phyloP scores from a whole-genome alignment of 2,797 vertebrate species.

The Sandelia bainsii region DNA sequence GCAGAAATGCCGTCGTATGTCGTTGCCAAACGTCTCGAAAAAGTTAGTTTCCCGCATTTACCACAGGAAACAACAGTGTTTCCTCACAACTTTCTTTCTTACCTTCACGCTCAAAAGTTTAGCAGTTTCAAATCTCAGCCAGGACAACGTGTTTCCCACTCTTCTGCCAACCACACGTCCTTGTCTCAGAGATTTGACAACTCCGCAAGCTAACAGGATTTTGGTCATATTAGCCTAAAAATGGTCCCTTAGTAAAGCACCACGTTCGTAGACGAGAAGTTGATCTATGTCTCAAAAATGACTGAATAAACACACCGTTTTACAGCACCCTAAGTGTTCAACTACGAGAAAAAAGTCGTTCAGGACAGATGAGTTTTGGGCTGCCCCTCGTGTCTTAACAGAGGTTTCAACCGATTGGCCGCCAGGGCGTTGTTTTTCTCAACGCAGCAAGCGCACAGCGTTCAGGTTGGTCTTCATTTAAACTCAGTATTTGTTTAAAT shows the following conservation, averaged over 20 bases:
- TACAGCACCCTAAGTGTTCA: not conserved
- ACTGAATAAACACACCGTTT: not conserved
- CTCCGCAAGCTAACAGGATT: slow-evolving; percentile 87
- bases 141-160: slow-evolving; percentile 60
- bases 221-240: slow-evolving; percentile 85
- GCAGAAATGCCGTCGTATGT: not conserved
- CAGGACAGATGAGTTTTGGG: not conserved
- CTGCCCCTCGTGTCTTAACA: slow-evolving; percentile 26
- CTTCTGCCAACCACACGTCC: slow-evolving; percentile 74
- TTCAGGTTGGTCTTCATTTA: slow-evolving; percentile 35
- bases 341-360: not conserved
- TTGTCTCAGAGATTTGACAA: slow-evolving; percentile 84
- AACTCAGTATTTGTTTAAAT: slow-evolving; percentile 14
- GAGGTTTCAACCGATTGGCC: slow-evolving; percentile 32
- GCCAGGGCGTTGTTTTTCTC: slow-evolving; percentile 16
- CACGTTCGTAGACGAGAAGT: not conserved
- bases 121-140: slow-evolving; percentile 74
- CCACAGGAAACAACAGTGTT: not conserved
- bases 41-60: not conserved
- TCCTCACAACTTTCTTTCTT: slow-evolving; percentile 57
- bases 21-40: not conserved
- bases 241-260: slow-evolving; percentile 2
- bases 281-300: no score
- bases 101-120: slow-evolving; percentile 89
- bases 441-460: not conserved